Evolutionary conservation across 2,113 vertebrate genomes (phyloP).

Genomic region (Silurus asotus): DNA sequence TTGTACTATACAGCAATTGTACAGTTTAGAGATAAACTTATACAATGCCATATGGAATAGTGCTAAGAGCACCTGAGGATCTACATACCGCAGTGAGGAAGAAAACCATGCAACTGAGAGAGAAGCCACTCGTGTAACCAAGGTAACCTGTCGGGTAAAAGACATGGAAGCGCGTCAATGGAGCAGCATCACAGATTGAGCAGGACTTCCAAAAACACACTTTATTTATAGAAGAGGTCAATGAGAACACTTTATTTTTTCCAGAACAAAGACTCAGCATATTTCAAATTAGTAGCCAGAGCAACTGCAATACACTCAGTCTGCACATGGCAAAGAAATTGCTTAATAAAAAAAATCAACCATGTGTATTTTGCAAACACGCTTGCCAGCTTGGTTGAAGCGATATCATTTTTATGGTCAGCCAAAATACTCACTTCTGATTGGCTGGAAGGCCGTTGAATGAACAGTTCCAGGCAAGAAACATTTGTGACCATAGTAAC

Average conservation of each 20-base stretch:
- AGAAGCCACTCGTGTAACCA: conserved; percentile 95
- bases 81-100: conserved; percentile 83
- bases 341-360: background rate
- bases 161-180: conserved; percentile 11
- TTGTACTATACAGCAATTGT: background rate
- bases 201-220: background rate
- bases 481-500: too few relatives aligned
- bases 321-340: background rate
- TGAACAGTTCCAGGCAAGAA: too few relatives aligned
- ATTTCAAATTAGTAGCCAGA: background rate
- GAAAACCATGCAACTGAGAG: conserved; percentile 97
- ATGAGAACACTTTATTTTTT: background rate
- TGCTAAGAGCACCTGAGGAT: background rate
- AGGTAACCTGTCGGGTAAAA: conserved; percentile 83
- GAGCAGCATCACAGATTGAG: background rate
- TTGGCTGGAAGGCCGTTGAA: background rate
- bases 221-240: conserved; percentile 4
- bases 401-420: background rate
- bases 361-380: background rate
- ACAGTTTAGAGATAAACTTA: background rate
- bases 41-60: background rate
- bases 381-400: background rate
- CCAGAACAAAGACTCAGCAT: background rate
- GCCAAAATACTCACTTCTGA: background rate
- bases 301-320: background rate